Percentiles rank a stretch among this genome's conserved stretches.
Conservation (phyloP, 2,797 vertebrate species). For the Furcifer pardalis region DNA sequence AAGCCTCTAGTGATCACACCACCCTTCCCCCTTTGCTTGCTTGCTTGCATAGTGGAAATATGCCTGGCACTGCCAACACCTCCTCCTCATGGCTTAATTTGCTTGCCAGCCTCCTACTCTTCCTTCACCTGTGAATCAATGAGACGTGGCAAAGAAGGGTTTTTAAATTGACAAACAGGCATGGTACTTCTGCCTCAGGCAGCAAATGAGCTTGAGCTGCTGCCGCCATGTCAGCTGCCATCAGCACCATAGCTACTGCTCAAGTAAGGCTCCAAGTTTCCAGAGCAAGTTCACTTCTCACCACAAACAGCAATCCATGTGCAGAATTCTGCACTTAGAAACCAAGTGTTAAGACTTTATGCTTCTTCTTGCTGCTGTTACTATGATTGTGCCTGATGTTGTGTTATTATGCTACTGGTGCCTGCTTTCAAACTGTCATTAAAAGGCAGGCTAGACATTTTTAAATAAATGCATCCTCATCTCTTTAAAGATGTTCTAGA, state of each 20-base stretch:
- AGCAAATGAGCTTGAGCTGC: too few relatives aligned
- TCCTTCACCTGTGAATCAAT: too few relatives aligned
- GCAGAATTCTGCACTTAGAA: neutral
- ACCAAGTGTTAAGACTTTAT: neutral
- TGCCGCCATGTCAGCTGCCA: too few relatives aligned
- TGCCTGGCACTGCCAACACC: too few relatives aligned
- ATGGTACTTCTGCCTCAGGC: too few relatives aligned
- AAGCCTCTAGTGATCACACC: too few relatives aligned
- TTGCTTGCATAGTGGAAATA: too few relatives aligned
- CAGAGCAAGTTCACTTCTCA: neutral
- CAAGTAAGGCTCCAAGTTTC: neutral
- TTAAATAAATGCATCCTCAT: neutral
- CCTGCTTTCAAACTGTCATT: neutral
- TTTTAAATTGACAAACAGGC: too few relatives aligned
- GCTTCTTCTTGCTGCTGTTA: neutral
- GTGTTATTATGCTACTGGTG: neutral
- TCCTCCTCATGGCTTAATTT: too few relatives aligned
- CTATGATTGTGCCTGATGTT: neutral
- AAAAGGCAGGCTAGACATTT: neutral
- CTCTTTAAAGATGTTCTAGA: neutral
- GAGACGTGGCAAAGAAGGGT: too few relatives aligned
- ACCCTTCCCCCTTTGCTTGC: too few relatives aligned
- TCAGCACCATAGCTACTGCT: neutral
- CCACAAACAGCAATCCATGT: neutral
- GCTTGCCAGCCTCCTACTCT: too few relatives aligned